Base-by-base conservation (phyloP, 2,797 vertebrate genomes). In the Phoxinus dragarum region DNA sequence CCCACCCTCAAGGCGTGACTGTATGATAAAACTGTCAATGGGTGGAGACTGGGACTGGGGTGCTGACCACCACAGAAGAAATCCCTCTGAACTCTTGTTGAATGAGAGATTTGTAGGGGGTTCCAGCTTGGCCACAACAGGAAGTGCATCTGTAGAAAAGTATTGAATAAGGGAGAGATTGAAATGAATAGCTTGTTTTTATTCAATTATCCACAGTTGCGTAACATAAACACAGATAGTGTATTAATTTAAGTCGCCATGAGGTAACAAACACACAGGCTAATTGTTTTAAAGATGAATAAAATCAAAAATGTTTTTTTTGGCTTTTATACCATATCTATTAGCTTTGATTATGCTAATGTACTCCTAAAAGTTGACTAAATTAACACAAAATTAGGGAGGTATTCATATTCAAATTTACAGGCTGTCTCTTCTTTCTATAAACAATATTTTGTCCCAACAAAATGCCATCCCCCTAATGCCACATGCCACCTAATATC, bases 41-140 rank as follows among this genome's bases (percentile, higher is more conserved):
- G 93, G 93, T 56, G 93, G 90, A 1, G 94, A 93, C 86, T 91
- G 89, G 10, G 91, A 89, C 1, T 92, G 92, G 0, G 97, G 96
- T 40, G 90, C 94, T 0, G 93, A 92, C 98, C 98, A 99, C 4
- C 86, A 92, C 83, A 99, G 92, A 83, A 98, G 87, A 6, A 99
- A 94, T 72, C 98, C 98, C 0, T 93, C 92, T 10, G 91, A 85
- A 1, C 94, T 95, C 92, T 91, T 95, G 81, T 96, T 95, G 90
- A 96, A 95, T 0, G 87, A 95, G 87, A 99, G 95, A 59, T 87
- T 92, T 14, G 86, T 91, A 0, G 98, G 98, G 0, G 97, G 96
- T 79, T 94, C 94, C 21, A 95, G 94, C 49, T 91, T 82, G 49
- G 71, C 85, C 86, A 78, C 91, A 47, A 74, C 86, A 17, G 44